Conservation (phyloP, 92 coral and sea anemone species). For the Palythoa grandiflora region DNA sequence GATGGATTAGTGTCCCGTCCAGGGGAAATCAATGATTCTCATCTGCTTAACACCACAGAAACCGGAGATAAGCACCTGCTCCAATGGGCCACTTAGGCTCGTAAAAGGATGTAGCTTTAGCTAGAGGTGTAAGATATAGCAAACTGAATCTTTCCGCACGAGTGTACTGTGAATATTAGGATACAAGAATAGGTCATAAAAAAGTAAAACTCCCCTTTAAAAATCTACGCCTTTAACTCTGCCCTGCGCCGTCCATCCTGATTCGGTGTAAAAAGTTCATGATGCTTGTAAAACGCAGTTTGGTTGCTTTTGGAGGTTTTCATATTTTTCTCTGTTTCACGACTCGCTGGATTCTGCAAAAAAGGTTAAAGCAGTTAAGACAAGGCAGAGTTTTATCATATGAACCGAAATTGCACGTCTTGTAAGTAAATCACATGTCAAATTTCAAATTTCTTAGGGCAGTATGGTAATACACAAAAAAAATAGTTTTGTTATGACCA, state of each 20-base stretch:
- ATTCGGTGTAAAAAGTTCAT: slow-evolving; percentile 67
- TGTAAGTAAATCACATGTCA: not conserved
- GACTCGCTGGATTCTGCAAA: slow-evolving; percentile 33
- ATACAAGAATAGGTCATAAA: not conserved
- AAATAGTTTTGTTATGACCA: no score
- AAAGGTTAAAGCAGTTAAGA: not conserved
- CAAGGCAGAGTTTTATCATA: not conserved
- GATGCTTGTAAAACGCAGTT: slow-evolving; percentile 81
- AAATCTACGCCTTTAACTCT: slow-evolving; percentile 37
- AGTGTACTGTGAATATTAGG: not conserved
- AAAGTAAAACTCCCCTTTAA: no score
- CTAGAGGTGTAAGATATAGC: no score
- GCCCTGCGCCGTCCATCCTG: not conserved
- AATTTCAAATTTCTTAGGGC: no score
- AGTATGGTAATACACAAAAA: no score
- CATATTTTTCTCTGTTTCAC: slow-evolving; percentile 33
- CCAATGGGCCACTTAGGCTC: no score
- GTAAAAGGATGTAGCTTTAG: no score
- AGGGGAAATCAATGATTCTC: no score
- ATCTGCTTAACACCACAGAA: no score
- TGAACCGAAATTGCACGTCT: not conserved
- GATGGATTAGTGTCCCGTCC: no score
- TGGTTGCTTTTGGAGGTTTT: slow-evolving; percentile 17
- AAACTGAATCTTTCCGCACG: not conserved
- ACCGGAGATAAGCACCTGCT: no score